phyloP scores from a whole-genome alignment of 2,888 invertebrate genomes.

The Aspidapion aeneum region DNA sequence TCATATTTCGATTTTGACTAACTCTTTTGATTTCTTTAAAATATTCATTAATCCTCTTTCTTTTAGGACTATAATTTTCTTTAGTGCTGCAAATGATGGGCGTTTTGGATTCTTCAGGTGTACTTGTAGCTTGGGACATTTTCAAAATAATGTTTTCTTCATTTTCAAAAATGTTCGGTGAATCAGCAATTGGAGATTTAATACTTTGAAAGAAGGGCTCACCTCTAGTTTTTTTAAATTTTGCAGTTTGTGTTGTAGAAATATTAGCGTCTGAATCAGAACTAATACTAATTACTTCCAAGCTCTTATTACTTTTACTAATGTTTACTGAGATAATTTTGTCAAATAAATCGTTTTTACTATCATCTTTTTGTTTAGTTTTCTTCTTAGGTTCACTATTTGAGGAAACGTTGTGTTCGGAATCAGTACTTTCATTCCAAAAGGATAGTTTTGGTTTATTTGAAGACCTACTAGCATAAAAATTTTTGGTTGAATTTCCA shows the following conservation, averaged over 20 bases:
- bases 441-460: neutral
- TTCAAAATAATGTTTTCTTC: neutral
- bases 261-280: neutral
- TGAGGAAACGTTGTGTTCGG: neutral
- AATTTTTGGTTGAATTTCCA: neutral
- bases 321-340: neutral
- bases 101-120: neutral
- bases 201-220: neutral
- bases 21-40: neutral
- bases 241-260: no score
- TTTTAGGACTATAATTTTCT: neutral
- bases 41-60: neutral
- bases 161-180: slow-evolving; percentile 1
- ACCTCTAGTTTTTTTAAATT: neutral
- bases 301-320: neutral
- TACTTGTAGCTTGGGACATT: neutral
- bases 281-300: neutral
- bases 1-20: neutral
- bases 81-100: no score
- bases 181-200: neutral
- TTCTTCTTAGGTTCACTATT: no score
- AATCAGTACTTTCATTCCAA: neutral
- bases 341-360: neutral
- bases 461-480: neutral
- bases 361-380: no score